phyloP scores from a whole-genome alignment of 2,888 invertebrate species.

The Lycocerus yunnanus region DNA sequence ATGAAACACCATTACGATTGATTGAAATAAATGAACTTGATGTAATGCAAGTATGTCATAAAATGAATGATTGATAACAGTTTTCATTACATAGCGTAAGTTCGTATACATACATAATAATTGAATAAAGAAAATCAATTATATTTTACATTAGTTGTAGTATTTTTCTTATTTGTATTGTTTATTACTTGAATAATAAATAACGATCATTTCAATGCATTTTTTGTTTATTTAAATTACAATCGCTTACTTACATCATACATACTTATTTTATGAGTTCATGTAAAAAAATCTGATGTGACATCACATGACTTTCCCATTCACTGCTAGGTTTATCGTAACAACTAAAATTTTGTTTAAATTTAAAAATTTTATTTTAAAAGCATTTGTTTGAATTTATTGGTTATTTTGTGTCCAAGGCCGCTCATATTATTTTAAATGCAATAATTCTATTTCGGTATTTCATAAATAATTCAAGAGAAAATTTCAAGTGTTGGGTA shows the following conservation, averaged over 20 bases:
- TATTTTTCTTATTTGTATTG: neutral
- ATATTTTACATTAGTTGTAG: neutral
- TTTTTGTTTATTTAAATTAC: neutral
- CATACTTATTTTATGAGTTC: neutral
- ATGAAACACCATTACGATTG: neutral
- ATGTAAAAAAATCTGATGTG: no score
- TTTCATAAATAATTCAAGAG: no score
- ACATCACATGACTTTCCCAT: no score
- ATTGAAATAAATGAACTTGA: conserved; percentile 3
- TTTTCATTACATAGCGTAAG: neutral
- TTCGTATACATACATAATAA: conserved; percentile 5
- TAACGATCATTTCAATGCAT: neutral
- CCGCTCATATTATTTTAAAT: no score
- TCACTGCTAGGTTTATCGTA: no score
- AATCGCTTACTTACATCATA: neutral
- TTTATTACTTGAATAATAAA: neutral
- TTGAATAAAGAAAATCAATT: conserved; percentile 9
- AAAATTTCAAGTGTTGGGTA: no score
- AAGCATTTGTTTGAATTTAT: no score
- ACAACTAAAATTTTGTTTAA: no score
- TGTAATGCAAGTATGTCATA: neutral
- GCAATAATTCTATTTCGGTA: no score
- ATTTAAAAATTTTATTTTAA: no score
- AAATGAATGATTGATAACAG: conserved; percentile 12
- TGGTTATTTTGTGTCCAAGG: no score